Evolutionary conservation across 2,888 invertebrate genomes (phyloP).

Genomic region (Dyspetes luteomarginatus): DNA sequence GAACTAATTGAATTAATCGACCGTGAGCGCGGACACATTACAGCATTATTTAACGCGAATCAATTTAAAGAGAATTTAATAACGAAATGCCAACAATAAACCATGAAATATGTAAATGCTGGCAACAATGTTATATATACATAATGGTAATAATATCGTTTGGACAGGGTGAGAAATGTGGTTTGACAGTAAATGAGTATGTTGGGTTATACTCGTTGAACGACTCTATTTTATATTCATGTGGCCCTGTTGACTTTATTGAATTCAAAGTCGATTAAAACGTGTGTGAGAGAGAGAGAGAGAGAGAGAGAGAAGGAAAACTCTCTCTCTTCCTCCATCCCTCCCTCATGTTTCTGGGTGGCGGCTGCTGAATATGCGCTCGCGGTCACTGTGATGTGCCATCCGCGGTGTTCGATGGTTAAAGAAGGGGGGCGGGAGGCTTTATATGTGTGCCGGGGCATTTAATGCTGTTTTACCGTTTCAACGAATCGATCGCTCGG

Average conservation of each 20-base stretch:
- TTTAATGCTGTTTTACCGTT: slow-evolving; percentile 64
- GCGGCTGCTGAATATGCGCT: slow-evolving; percentile 45
- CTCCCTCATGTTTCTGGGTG: slow-evolving; percentile 22
- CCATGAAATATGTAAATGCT: slow-evolving; percentile 17
- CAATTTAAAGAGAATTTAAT: slow-evolving; percentile 41
- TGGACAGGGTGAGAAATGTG: slow-evolving; percentile 27
- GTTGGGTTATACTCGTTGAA: slow-evolving; percentile 1
- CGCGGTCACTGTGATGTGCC: slow-evolving; percentile 40
- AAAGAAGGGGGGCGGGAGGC: background rate
- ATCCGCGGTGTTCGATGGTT: slow-evolving; percentile 10
- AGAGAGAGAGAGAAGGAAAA: slow-evolving; percentile 39
- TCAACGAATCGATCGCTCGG: slow-evolving; percentile 60
- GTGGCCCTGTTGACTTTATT: slow-evolving; percentile 60
- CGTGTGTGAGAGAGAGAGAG: slow-evolving; percentile 17
- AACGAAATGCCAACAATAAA: slow-evolving; percentile 11
- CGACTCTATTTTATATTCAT: slow-evolving; percentile 57
- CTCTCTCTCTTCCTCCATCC: background rate
- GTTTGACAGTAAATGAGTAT: slow-evolving; percentile 43
- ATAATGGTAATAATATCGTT: background rate
- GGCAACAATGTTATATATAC: slow-evolving; percentile 10
- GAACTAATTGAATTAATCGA: slow-evolving; percentile 59
- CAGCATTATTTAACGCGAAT: slow-evolving; percentile 39
- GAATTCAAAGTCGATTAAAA: slow-evolving; percentile 65
- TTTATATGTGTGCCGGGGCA: slow-evolving; percentile 24
- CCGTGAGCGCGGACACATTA: slow-evolving; percentile 2